Evolutionary conservation across 2,888 invertebrate genomes (phyloP).

Genomic region (Parnassius smintheus): DNA sequence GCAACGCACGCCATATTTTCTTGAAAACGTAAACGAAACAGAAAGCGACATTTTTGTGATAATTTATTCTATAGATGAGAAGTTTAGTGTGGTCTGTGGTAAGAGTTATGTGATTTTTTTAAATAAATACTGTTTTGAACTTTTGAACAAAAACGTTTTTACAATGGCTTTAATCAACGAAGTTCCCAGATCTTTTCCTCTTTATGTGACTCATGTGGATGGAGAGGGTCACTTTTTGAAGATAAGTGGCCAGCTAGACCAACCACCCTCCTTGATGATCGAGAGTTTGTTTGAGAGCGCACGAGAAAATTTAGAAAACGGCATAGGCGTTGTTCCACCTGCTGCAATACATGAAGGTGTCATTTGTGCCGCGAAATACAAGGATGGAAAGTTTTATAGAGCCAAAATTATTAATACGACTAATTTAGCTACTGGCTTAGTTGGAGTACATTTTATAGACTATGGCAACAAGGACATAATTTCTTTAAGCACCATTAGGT

Average conservation of each 20-base stretch:
- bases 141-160: conserved; percentile 7
- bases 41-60: conserved; percentile 60
- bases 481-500: conserved; percentile 80
- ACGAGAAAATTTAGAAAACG: conserved; percentile 65
- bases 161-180: conserved; percentile 64
- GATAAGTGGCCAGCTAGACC: conserved; percentile 86
- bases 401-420: conserved; percentile 79
- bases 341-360: conserved; percentile 75
- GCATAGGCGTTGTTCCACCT: conserved; percentile 69
- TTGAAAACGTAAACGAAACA: conserved; percentile 71
- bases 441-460: conserved; percentile 85
- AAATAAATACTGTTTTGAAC: too few relatives aligned
- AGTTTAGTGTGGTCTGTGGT: conserved; percentile 45
- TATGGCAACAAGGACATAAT: conserved; percentile 84
- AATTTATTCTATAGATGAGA: conserved; percentile 40
- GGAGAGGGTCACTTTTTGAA: conserved; percentile 85
- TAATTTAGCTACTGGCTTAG: conserved; percentile 71
- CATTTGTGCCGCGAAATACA: conserved; percentile 85
- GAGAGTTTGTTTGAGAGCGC: conserved; percentile 74
- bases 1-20: conserved; percentile 54
- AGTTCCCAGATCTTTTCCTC: conserved; percentile 58
- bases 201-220: conserved; percentile 85
- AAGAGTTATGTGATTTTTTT: conserved; percentile 52
- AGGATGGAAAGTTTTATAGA: conserved; percentile 84
- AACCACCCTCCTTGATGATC: conserved; percentile 76